A percentile compares a stretch with the other conserved stretches of the same genome.
Conservation (phyloP, 2,888 invertebrate species). For the Syrista parreyssii region DNA sequence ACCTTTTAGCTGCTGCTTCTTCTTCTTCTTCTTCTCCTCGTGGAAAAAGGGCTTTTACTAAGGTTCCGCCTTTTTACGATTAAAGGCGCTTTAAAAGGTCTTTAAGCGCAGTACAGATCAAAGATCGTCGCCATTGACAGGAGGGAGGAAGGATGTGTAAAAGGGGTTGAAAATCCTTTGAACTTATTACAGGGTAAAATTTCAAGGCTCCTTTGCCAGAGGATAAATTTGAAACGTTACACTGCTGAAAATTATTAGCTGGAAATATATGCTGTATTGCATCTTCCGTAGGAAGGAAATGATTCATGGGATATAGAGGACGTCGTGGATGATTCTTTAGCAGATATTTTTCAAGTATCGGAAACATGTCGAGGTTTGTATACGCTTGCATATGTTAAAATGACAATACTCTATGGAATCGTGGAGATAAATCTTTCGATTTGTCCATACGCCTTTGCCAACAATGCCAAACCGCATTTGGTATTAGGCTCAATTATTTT, state of each 20-base stretch:
- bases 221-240: background rate
- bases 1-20: slow-evolving; percentile 30
- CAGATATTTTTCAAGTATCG: background rate
- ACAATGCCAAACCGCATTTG: background rate
- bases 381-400: background rate
- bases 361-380: background rate
- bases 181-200: background rate
- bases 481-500: background rate
- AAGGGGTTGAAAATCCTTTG: background rate
- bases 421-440: background rate
- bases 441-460: background rate
- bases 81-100: background rate
- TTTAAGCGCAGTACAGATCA: background rate
- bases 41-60: slow-evolving; percentile 34
- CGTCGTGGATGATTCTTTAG: background rate
- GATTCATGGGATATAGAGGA: background rate
- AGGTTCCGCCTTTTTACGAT: slow-evolving; percentile 5
- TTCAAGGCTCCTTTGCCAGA: background rate
- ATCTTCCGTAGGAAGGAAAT: background rate
- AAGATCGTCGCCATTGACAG: background rate
- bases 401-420: background rate
- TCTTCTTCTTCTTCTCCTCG: slow-evolving; percentile 11
- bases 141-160: background rate
- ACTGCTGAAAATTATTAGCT: background rate
- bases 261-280: background rate